These are phyloP conservation scores for Litocranius walleri DNA, from an alignment of 2,113 vertebrate genomes.

Conservation along the genomic window DNA sequence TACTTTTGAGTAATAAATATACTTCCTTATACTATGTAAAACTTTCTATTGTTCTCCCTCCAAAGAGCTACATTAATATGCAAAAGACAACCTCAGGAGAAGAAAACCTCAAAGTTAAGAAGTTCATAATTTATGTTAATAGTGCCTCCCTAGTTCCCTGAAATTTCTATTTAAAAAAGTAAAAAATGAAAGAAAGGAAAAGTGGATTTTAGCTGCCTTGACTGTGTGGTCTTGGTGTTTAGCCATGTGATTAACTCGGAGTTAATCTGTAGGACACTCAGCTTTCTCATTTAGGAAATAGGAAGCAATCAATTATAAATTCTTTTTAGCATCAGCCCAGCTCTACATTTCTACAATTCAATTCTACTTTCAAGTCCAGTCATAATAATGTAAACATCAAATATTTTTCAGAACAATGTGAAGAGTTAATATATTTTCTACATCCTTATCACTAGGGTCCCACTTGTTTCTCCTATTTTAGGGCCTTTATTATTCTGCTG, in stretches of 20 bases:
- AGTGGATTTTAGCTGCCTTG: not conserved
- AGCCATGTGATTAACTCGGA: not conserved
- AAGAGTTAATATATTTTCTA: not conserved
- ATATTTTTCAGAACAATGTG: not conserved
- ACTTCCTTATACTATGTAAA: not conserved
- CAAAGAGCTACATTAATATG: not conserved
- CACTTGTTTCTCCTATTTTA: constrained; percentile 3
- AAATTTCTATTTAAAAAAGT: not conserved
- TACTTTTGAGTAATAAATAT: not conserved
- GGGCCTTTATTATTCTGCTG: not conserved
- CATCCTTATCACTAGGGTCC: not conserved
- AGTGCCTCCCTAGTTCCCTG: not conserved
- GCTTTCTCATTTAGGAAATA: constrained; percentile 20
- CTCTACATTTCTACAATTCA: constrained; percentile 4
- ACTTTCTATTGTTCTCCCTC: not conserved
- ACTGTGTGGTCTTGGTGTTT: not conserved
- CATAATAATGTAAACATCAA: not conserved
- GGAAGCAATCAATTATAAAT: constrained; percentile 36
- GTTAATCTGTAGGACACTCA: constrained; percentile 12
- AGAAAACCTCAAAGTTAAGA: constrained; percentile 15
- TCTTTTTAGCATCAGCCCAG: not conserved
- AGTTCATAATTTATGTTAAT: not conserved
- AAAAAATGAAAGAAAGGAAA: constrained; percentile 23
- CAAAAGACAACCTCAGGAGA: not conserved
- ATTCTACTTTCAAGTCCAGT: constrained; percentile 22